Conservation (phyloP, 2,888 invertebrate species). For the Platycnemis pennipes region DNA sequence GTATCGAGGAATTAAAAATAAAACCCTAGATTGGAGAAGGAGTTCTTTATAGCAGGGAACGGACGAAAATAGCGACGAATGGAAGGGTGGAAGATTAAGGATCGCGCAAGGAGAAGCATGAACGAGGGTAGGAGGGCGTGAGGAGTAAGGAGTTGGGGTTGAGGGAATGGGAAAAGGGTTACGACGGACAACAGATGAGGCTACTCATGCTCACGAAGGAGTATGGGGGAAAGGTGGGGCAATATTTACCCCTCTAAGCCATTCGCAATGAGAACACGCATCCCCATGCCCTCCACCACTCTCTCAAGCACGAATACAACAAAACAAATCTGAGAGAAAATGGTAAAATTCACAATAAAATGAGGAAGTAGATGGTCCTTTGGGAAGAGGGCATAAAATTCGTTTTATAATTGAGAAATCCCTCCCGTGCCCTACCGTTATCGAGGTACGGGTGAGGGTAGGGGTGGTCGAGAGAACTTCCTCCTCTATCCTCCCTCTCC, state of each 20-base stretch:
- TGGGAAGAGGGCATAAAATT: slow-evolving; percentile 38
- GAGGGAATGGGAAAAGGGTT: neutral
- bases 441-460: neutral
- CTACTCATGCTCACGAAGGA: neutral
- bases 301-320: neutral
- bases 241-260: neutral
- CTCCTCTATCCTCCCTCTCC: neutral
- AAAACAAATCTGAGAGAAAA: too few relatives aligned
- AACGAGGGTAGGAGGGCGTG: neutral
- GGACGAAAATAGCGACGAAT: neutral
- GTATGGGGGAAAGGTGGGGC: neutral
- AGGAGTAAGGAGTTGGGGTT: neutral
- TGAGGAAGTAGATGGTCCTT: neutral
- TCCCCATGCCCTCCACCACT: neutral
- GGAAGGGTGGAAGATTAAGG: neutral
- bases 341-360: neutral
- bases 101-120: neutral
- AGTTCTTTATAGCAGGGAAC: neutral
- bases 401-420: slow-evolving; percentile 48
- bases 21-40: neutral
- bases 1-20: neutral
- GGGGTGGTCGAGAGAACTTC: neutral
- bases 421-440: neutral
- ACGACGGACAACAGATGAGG: neutral
- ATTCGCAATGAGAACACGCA: neutral